Evolutionary conservation across 2,797 vertebrate genomes (phyloP).

Genomic region (Lagodon rhomboides): DNA sequence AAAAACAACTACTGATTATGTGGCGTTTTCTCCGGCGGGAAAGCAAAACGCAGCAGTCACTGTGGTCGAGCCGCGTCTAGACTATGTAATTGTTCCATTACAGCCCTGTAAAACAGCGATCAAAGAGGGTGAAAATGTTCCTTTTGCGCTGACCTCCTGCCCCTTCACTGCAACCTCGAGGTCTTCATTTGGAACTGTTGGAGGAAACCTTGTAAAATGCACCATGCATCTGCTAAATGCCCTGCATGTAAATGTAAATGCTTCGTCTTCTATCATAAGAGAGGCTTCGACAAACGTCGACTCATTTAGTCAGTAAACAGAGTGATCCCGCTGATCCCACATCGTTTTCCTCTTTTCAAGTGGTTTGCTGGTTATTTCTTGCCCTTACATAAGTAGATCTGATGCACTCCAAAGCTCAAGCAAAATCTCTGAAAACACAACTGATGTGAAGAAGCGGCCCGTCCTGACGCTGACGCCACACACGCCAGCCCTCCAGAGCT

Average conservation of each 20-base stretch:
- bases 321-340: background rate
- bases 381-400: background rate
- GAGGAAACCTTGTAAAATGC: background rate
- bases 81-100: constrained; percentile 61
- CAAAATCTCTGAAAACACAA: constrained; percentile 30
- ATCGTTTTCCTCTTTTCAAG: constrained; percentile 1
- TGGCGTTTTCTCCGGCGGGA: constrained; percentile 36
- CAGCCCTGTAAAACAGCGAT: constrained; percentile 55
- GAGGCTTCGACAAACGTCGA: background rate
- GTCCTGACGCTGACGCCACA: constrained; percentile 39
- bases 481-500: constrained; percentile 53
- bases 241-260: background rate
- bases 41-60: constrained; percentile 34
- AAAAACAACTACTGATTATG: constrained; percentile 58
- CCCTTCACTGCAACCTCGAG: constrained; percentile 5
- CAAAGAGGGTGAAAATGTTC: constrained; percentile 33
- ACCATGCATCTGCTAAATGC: background rate
- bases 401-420: background rate
- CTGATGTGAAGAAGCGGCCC: constrained; percentile 33
- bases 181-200: constrained; percentile 1
- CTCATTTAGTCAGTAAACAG: constrained; percentile 22
- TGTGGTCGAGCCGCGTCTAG: constrained; percentile 60
- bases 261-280: constrained; percentile 9
- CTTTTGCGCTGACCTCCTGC: constrained; percentile 7
- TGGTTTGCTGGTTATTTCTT: constrained; percentile 25